These are phyloP conservation scores for Diglossa cyanea DNA, from an alignment of 2,797 vertebrate genomes.

Conservation along the genomic window DNA sequence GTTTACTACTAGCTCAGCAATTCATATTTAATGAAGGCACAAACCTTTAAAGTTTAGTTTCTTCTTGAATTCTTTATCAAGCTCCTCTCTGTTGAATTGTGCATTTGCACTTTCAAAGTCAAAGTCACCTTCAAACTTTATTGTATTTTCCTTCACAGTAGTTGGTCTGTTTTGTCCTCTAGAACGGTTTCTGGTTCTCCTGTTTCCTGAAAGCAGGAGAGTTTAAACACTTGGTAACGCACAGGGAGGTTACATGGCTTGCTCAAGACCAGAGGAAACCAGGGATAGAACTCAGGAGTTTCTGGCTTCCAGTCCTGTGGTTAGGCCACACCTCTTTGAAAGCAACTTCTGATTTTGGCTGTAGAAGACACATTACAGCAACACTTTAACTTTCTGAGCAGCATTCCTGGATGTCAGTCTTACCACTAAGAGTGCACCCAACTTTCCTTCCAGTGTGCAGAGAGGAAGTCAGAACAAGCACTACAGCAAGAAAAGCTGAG, in stretches of 20 bases:
- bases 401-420: neutral
- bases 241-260: slow-evolving; percentile 10
- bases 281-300: slow-evolving; percentile 5
- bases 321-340: slow-evolving; percentile 19
- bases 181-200: slow-evolving; percentile 85
- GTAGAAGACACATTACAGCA: slow-evolving; percentile 7
- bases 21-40: slow-evolving; percentile 36
- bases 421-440: neutral
- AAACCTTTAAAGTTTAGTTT: slow-evolving; percentile 85
- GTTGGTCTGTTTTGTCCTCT: slow-evolving; percentile 84
- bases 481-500: neutral
- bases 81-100: slow-evolving; percentile 91
- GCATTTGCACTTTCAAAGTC: slow-evolving; percentile 98
- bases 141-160: slow-evolving; percentile 78
- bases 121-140: slow-evolving; percentile 97
- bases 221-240: slow-evolving; percentile 33
- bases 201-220: slow-evolving; percentile 78
- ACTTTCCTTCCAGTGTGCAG: neutral
- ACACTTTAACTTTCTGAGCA: neutral
- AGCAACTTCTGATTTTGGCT: slow-evolving; percentile 4
- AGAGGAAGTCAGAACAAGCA: neutral
- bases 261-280: slow-evolving; percentile 8
- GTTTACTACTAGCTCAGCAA: slow-evolving; percentile 21
- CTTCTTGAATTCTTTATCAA: slow-evolving; percentile 87
- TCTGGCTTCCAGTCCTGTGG: slow-evolving; percentile 28